Evolutionary conservation across 2,888 invertebrate genomes (phyloP).

Genomic region (Athalia cordata): DNA sequence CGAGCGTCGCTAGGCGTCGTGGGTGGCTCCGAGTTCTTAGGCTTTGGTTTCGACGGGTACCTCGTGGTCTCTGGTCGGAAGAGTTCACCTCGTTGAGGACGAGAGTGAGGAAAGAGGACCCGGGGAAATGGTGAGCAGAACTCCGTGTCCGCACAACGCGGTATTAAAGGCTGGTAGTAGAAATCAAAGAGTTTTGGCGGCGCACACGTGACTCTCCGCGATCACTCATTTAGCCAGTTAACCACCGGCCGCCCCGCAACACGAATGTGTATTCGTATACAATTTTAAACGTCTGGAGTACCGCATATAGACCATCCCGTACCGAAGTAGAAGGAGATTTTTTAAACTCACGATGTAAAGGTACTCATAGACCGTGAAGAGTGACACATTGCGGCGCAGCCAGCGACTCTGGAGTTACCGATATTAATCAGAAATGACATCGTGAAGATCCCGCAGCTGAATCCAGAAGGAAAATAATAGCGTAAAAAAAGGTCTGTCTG

Average conservation of each 20-base stretch:
- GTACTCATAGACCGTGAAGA: slow-evolving; percentile 40
- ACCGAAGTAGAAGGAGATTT: neutral
- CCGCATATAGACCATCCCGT: neutral
- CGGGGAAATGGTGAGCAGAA: slow-evolving; percentile 72
- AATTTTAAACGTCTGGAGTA: neutral
- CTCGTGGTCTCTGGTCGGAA: slow-evolving; percentile 2
- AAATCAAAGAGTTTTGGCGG: slow-evolving; percentile 30
- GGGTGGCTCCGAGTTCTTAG: slow-evolving; percentile 66
- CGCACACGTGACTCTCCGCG: slow-evolving; percentile 38
- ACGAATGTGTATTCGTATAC: neutral
- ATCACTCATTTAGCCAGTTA: slow-evolving; percentile 42
- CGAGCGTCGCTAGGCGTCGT: slow-evolving; percentile 71
- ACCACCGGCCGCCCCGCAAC: neutral
- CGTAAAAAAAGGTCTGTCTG: too few species aligned
- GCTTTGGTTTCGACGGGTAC: slow-evolving; percentile 31
- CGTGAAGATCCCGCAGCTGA: neutral
- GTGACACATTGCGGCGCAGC: slow-evolving; percentile 27
- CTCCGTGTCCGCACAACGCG: slow-evolving; percentile 64
- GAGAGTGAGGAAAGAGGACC: neutral
- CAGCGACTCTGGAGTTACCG: neutral
- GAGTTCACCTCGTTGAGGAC: neutral
- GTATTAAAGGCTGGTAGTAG: neutral
- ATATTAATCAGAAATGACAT: slow-evolving; percentile 28
- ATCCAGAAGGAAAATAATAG: neutral
- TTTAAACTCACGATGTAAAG: neutral